Conservation (phyloP, 2,113 vertebrate species). For the Myrmophylax atrothorax region DNA sequence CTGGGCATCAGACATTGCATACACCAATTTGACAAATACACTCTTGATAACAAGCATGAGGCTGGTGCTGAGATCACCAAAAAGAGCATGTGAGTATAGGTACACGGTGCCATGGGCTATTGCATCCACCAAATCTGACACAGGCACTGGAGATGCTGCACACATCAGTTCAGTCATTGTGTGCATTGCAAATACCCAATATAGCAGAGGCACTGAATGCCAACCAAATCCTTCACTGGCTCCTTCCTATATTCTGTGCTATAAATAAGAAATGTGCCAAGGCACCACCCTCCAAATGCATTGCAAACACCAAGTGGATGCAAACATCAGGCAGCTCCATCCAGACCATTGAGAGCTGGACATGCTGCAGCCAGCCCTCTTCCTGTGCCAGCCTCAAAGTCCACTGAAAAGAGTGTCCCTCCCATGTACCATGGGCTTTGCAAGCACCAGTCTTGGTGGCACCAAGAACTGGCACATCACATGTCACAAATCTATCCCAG, state of each 20-base stretch:
- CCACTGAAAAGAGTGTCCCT: not conserved
- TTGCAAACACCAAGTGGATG: not conserved
- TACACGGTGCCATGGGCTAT: not conserved
- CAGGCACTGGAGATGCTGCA: not conserved
- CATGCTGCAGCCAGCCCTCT: not conserved
- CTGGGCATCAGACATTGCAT: not conserved
- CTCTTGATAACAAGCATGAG: not conserved
- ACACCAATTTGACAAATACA: conserved; percentile 39
- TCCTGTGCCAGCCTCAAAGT: not conserved
- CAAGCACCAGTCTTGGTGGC: not conserved
- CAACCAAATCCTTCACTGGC: not conserved
- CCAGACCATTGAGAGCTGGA: not conserved
- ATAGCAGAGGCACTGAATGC: not conserved
- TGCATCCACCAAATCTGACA: not conserved
- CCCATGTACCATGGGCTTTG: accelerated
- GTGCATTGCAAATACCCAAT: not conserved
- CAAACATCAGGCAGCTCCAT: not conserved
- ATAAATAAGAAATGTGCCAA: not conserved
- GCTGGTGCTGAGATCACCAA: not conserved
- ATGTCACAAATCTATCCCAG: accelerated
- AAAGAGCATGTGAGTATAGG: not conserved
- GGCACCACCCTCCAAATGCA: not conserved
- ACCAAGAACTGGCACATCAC: accelerated
- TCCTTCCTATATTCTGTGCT: not conserved
- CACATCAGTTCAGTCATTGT: not conserved